Conservation (phyloP, 2,113 vertebrate genomes). For the Cercocebus atys region DNA sequence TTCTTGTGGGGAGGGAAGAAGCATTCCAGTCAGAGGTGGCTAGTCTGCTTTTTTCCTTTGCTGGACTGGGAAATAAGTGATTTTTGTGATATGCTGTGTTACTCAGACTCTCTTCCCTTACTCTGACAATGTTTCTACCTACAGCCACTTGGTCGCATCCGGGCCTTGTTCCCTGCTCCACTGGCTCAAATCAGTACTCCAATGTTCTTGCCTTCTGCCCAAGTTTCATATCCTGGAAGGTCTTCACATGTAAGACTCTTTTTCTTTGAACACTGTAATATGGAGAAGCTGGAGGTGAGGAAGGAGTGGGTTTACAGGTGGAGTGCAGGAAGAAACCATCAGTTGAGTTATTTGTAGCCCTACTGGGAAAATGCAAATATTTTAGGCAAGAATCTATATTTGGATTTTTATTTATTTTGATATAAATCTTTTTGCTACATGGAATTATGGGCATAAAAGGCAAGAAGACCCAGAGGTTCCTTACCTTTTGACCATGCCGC, state of each 20-base stretch:
- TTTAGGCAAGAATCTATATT: background rate
- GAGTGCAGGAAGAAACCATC: background rate
- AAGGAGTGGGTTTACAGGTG: background rate
- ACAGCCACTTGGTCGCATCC: conserved; percentile 85
- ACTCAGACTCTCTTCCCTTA: background rate
- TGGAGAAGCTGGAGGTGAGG: background rate
- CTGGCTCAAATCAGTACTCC: conserved; percentile 85
- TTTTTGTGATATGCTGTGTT: background rate
- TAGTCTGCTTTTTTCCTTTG: background rate
- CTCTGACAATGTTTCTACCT: conserved; percentile 48
- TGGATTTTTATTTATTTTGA: conserved; percentile 31
- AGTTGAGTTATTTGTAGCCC: background rate
- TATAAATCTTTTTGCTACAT: conserved; percentile 4
- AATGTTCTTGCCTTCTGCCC: conserved; percentile 85
- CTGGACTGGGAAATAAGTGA: background rate
- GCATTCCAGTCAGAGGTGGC: background rate
- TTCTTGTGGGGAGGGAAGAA: background rate
- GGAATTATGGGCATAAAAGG: background rate
- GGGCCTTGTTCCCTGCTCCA: conserved; percentile 83
- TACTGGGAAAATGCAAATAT: background rate
- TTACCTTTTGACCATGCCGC: background rate
- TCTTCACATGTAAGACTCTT: conserved; percentile 84
- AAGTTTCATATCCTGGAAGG: conserved; percentile 82
- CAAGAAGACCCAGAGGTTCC: background rate
- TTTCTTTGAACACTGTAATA: conserved; percentile 45